Evolutionary conservation across 2,888 invertebrate species (phyloP).

Genomic region (Volucella bombylans): DNA sequence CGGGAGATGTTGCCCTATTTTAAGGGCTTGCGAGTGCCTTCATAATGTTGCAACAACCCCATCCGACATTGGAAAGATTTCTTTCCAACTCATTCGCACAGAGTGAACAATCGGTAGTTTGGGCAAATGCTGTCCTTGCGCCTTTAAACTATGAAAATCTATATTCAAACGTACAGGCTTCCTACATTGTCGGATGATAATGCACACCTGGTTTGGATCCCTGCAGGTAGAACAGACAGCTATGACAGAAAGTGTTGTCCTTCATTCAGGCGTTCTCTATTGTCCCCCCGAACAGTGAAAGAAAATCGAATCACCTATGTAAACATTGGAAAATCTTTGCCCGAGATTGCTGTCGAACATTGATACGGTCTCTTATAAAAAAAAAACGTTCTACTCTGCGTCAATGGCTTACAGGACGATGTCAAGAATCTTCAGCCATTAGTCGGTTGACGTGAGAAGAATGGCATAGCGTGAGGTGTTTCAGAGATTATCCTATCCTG

Average conservation of each 20-base stretch:
- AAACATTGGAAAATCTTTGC: constrained; percentile 48
- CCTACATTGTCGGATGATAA: constrained; percentile 10
- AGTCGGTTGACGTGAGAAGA: constrained; percentile 54
- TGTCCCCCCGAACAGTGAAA: neutral
- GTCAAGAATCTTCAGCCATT: constrained; percentile 50
- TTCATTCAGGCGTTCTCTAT: neutral
- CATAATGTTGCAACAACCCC: constrained; percentile 5
- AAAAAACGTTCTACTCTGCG: constrained; percentile 4
- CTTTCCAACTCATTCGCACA: neutral
- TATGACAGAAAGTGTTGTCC: constrained; percentile 26
- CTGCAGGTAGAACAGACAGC: neutral
- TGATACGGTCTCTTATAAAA: constrained; percentile 2
- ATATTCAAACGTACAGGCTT: neutral
- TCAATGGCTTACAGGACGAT: constrained; percentile 9
- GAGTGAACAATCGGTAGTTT: constrained; percentile 3
- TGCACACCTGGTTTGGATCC: constrained; percentile 24
- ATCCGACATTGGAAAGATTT: neutral
- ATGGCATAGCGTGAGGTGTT: constrained; percentile 25
- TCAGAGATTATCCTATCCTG: constrained; percentile 32
- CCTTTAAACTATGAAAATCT: constrained; percentile 6
- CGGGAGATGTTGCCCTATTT: neutral
- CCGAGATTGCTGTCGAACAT: constrained; percentile 27
- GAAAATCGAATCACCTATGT: constrained; percentile 48
- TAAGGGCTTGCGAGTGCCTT: neutral
- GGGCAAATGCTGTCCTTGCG: constrained; percentile 13